phyloP scores from a whole-genome alignment of 1,140 invertebrate species.

The Aplysia californica region DNA sequence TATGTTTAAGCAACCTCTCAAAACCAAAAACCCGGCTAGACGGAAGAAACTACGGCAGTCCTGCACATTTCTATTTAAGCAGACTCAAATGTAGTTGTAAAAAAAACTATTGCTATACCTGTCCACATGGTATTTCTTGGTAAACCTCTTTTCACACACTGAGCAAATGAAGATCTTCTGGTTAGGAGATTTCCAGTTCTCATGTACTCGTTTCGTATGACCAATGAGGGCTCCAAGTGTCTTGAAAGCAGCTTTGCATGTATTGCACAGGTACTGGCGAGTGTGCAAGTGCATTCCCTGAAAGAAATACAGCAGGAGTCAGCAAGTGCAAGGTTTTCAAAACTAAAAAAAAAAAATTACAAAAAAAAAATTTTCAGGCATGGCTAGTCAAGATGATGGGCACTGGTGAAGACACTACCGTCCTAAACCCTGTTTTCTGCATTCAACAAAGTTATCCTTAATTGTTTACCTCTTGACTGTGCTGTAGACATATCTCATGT shows the following conservation, averaged over 20 bases:
- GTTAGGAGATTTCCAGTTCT: slow-evolving; percentile 64
- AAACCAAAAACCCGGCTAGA: too few species aligned
- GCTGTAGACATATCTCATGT: neutral
- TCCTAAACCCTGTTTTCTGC: neutral
- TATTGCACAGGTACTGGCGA: slow-evolving; percentile 62
- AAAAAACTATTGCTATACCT: too few species aligned
- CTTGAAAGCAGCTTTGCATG: slow-evolving; percentile 64
- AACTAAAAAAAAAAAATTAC: too few species aligned
- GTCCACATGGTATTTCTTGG: slow-evolving; percentile 65
- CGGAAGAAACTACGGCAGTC: too few species aligned
- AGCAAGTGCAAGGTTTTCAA: too few species aligned
- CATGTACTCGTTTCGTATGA: slow-evolving; percentile 63
- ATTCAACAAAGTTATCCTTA: neutral
- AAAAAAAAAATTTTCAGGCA: neutral
- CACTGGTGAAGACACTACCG: neutral
- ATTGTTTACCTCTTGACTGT: neutral
- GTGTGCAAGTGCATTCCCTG: slow-evolving; percentile 63
- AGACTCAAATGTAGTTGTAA: too few species aligned
- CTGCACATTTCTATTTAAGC: too few species aligned
- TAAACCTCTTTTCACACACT: slow-evolving; percentile 63
- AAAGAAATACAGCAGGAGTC: neutral
- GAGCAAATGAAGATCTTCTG: slow-evolving; percentile 65
- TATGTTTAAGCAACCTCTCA: too few species aligned
- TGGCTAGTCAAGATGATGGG: neutral
- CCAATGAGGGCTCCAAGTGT: slow-evolving; percentile 64